A percentile compares a stretch with the other conserved stretches of the same genome.
phyloP scores from a whole-genome alignment of 2,888 invertebrate genomes.

The Mantis religiosa region DNA sequence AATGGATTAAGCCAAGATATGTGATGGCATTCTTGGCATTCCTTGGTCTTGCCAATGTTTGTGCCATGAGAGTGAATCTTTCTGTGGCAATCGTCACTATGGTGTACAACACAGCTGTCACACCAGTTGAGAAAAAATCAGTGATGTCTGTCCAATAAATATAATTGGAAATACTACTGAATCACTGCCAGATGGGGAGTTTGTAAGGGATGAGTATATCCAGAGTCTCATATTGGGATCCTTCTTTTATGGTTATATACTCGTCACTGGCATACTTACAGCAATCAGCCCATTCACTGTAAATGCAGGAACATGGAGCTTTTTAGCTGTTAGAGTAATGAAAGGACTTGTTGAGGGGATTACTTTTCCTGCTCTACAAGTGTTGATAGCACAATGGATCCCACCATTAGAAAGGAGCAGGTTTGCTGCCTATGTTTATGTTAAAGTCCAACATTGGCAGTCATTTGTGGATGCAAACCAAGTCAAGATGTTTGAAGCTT shows the following conservation, averaged over 20 bases:
- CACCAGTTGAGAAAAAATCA: slow-evolving; percentile 50
- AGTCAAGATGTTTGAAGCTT: too few species aligned
- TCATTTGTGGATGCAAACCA: too few species aligned
- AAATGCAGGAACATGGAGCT: slow-evolving; percentile 54
- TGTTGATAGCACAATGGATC: slow-evolving; percentile 88
- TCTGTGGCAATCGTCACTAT: slow-evolving; percentile 94
- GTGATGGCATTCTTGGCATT: slow-evolving; percentile 81
- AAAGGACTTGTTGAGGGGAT: slow-evolving; percentile 82
- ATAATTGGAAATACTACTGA: slow-evolving; percentile 43
- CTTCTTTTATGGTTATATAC: slow-evolving; percentile 80
- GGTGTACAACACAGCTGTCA: slow-evolving; percentile 70
- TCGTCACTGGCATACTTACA: slow-evolving; percentile 78
- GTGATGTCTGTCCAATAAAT: slow-evolving; percentile 56
- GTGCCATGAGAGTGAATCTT: slow-evolving; percentile 85
- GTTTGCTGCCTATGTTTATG: slow-evolving; percentile 83
- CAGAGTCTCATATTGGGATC: slow-evolving; percentile 78
- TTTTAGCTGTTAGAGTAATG: slow-evolving; percentile 70
- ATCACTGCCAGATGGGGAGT: slow-evolving; percentile 62
- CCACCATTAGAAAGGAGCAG: slow-evolving; percentile 87
- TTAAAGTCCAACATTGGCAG: too few species aligned
- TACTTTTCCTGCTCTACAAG: slow-evolving; percentile 91
- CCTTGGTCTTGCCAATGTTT: slow-evolving; percentile 82
- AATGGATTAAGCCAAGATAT: slow-evolving; percentile 68
- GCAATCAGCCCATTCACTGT: slow-evolving; percentile 81
- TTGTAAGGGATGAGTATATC: slow-evolving; percentile 72